Percentiles rank a stretch among this genome's conserved stretches.
Conservation (phyloP, 2,888 invertebrate species). For the Arrhopalites spinosus region DNA sequence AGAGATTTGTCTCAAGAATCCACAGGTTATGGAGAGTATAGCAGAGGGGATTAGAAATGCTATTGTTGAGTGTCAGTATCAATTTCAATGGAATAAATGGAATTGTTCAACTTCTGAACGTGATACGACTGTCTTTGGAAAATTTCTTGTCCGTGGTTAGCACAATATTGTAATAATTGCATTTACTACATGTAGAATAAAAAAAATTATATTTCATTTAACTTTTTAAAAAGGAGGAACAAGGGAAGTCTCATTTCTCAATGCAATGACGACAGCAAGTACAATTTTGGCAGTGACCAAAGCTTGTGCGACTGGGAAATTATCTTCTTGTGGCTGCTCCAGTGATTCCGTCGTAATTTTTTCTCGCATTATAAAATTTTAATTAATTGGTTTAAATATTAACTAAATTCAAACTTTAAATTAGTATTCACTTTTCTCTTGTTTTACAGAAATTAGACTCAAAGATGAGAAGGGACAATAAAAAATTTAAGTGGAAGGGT, state of each 20-base stretch:
- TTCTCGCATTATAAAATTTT: background rate
- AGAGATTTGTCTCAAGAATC: slow-evolving; percentile 46
- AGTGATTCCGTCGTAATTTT: background rate
- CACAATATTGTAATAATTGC: too few relatives aligned
- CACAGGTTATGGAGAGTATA: slow-evolving; percentile 41
- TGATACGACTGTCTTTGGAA: slow-evolving; percentile 48
- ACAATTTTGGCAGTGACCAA: slow-evolving; percentile 48
- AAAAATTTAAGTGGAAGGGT: slow-evolving; percentile 79
- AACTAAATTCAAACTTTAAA: too few relatives aligned
- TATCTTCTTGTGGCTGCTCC: slow-evolving; percentile 49
- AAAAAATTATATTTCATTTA: slow-evolving; percentile 16
- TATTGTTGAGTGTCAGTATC: slow-evolving; percentile 51
- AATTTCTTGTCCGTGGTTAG: slow-evolving; percentile 50
- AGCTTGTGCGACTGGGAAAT: slow-evolving; percentile 50
- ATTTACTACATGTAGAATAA: background rate
- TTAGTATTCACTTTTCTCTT: too few relatives aligned
- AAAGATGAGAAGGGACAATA: background rate
- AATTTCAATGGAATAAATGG: slow-evolving; percentile 52
- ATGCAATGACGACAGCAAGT: slow-evolving; percentile 53
- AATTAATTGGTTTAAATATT: too few relatives aligned
- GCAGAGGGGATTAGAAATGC: slow-evolving; percentile 47
- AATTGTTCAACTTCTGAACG: slow-evolving; percentile 50
- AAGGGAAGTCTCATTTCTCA: slow-evolving; percentile 51
- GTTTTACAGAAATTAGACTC: background rate
- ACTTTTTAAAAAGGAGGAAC: slow-evolving; percentile 47